Base-by-base conservation (phyloP, 2,113 vertebrate species). In the Ctenodactylus gundi region DNA sequence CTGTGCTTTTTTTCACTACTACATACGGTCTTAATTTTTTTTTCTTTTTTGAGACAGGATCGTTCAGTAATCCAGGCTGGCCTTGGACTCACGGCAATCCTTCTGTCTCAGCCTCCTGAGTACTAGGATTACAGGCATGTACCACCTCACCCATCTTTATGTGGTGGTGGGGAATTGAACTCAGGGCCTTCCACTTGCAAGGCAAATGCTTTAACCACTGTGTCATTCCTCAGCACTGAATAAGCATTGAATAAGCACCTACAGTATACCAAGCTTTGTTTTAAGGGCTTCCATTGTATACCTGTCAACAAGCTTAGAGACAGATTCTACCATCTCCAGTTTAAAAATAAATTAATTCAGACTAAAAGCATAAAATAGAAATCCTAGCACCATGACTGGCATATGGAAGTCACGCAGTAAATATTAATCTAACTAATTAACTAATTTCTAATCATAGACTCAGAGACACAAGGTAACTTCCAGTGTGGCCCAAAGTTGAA, bases 331-430 rank as follows among this genome's bases (percentile, higher is more conserved):
- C 39, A 78, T 53, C 21, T 88, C 67, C 44, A 78, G 34, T 53
- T 82, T 62, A 46, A 39, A 70, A 81, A 53, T 91, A 65, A 86
- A 76, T 85, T 86, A 7, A 80, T 12, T 41, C 46, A 97, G 36
- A 67, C 39, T 46, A 85, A 85, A 90, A 41, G n/a, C 34, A 53
- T 46, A 68, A 83, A 67, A 78, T 21, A 49, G 41, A 36, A 88
- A 31, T 78, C 75, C 23, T 58, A 78, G 21, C 7, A 70, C 25
- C 5, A 12, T 25, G 41, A 64, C 34, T 46, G 51, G 27, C 6
- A 70, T 7, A 68, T 25, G 29, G 31, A 23, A 14, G 25, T 44
- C 82, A 90, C 29, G 88, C 17, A 77, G 85, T 2, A 36, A 87
- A 90, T 78, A n/a, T 25, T 58, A 41, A 81, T 23, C 31, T 51